Evolutionary conservation across 2,797 vertebrate genomes (phyloP).

Genomic region (Centropyge bicolor): DNA sequence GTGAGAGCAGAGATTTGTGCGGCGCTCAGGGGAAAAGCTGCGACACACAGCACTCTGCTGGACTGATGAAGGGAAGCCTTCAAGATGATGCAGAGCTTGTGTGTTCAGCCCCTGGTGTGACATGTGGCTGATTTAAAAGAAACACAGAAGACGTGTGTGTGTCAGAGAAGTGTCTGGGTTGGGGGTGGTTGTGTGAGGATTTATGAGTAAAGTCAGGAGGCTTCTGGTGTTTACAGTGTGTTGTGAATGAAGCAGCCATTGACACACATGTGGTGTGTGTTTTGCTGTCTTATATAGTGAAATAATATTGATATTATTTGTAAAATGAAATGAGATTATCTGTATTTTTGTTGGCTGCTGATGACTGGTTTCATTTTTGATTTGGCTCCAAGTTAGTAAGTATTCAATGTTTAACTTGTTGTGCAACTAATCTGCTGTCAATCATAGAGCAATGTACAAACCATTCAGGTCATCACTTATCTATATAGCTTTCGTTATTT

Average conservation of each 20-base stretch:
- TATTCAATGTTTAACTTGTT: background rate
- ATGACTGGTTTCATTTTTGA: background rate
- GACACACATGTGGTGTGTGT: background rate
- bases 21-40: conserved; percentile 26
- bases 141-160: background rate
- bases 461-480: too few relatives aligned
- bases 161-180: background rate
- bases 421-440: background rate
- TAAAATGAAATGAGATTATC: background rate
- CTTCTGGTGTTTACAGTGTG: background rate
- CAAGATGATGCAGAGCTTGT: conserved; percentile 3
- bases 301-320: background rate
- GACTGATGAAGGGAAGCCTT: conserved; percentile 21
- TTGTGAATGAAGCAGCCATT: background rate
- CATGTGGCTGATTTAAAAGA: conserved; percentile 7
- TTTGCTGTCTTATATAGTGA: background rate
- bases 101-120: background rate
- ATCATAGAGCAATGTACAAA: background rate
- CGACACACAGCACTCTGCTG: background rate
- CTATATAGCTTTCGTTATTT: background rate
- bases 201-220: conserved; percentile 9
- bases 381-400: background rate
- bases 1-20: conserved; percentile 33
- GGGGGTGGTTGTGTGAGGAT: background rate
- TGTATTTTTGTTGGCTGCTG: background rate